Evolutionary conservation across 2,888 invertebrate species (phyloP), one percentile per base, ranked within the genome.

Genomic region (Pelosia muscerda): DNA sequence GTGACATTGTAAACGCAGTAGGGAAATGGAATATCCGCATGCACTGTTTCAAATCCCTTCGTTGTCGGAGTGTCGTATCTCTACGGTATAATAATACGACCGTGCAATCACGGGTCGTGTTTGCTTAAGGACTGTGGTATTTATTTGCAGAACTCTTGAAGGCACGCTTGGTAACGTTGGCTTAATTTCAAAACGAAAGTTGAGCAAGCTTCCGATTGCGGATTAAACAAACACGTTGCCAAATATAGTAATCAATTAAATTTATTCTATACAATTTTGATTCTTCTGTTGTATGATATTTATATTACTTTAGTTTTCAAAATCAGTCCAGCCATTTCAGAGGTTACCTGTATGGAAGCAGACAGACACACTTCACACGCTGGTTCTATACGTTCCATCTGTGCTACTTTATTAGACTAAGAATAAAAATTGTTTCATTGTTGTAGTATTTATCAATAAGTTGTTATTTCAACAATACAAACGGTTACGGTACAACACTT

Each of bases 71-170:
- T 62, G 66, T 55, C 71, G 68, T 58, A 73, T 73, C 69, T 72
- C 73, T n/a, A 28, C 61, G 55, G 73, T 68, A 73, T 73, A 69
- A 78, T 75, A 81, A 78, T 69, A 68, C 71, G 63, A 34, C 42
- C 66, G 65, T 84, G 87, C 88, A 91, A 92, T 92, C 90, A 88
- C 83, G 82, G 82, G 71, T 76, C 77, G 81, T 90, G 88, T 92
- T 90, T 90, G 85, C 88, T 79, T 81, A 88, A 88, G 86, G 83
- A 84, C 87, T 86, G 88, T 84, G 77, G 87, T 89, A 90, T 92
- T 92, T 92, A 92, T 92, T 92, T 92, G 88, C 89, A 81, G 87
- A 90, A 85, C 91, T 89, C 91, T 91, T 89, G 81, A 86, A 87
- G 85, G 88, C 84, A 84, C 86, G 84, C 80, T 80, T 82, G 82